These are phyloP conservation scores for Odontomachus brunneus DNA, from an alignment of 1,140 invertebrate species.

Conservation along the genomic window DNA sequence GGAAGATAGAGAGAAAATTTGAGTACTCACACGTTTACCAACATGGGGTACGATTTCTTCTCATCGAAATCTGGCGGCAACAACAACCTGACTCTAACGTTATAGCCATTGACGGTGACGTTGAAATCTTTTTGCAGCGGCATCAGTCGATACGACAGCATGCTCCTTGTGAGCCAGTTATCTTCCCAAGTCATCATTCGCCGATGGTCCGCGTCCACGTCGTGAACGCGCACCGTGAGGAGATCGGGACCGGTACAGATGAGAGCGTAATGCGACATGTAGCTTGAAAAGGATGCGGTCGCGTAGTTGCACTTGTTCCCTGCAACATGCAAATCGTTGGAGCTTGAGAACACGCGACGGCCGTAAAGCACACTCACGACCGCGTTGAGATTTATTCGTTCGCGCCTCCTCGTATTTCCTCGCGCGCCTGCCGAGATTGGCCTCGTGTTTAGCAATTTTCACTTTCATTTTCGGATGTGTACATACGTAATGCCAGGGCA, in stretches of 20 bases:
- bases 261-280: constrained; percentile 88
- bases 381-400: background rate
- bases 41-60: constrained; percentile 78
- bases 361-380: background rate
- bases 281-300: constrained; percentile 88
- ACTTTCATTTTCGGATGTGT: constrained; percentile 1
- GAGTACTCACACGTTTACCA: constrained; percentile 80
- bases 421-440: background rate
- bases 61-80: constrained; percentile 84
- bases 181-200: constrained; percentile 86
- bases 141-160: constrained; percentile 85
- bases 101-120: constrained; percentile 87
- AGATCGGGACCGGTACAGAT: constrained; percentile 89
- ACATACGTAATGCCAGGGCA: background rate
- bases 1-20: no score
- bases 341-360: background rate
- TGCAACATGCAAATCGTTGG: constrained; percentile 51
- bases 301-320: constrained; percentile 87
- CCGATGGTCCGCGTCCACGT: constrained; percentile 65
- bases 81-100: constrained; percentile 81
- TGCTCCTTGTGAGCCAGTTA: constrained; percentile 86
- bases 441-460: background rate
- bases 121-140: constrained; percentile 87
- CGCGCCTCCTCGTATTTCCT: background rate
- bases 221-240: constrained; percentile 66